Conservation (phyloP, 2,113 vertebrate genomes). For the Polypterus bichir region DNA sequence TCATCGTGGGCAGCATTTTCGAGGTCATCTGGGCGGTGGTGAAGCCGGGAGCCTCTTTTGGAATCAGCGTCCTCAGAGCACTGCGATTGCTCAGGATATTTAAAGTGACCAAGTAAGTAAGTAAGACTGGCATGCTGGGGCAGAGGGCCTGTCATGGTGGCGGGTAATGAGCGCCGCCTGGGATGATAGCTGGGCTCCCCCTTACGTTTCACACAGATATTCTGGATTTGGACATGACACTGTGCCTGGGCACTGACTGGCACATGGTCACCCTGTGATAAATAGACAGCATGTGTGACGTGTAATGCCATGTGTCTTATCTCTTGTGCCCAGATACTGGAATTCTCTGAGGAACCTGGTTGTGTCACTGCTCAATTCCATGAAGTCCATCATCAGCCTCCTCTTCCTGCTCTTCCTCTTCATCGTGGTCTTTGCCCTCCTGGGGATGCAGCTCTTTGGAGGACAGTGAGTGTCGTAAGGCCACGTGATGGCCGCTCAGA, state of each 20-base stretch:
- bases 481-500: too few relatives aligned
- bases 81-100: constrained; percentile 84
- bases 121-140: neutral
- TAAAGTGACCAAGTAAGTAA: constrained; percentile 89
- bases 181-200: too few relatives aligned
- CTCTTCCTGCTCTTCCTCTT: constrained; percentile 93
- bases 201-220: too few relatives aligned
- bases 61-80: constrained; percentile 83
- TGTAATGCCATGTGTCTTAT: neutral
- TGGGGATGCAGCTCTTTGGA: constrained; percentile 96
- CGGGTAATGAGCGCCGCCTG: neutral
- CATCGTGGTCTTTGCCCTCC: constrained; percentile 88
- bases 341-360: constrained; percentile 88
- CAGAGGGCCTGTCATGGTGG: neutral
- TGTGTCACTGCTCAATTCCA: constrained; percentile 88
- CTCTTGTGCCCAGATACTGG: constrained; percentile 65
- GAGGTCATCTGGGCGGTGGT: constrained; percentile 91
- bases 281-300: too few relatives aligned
- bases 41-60: constrained; percentile 85
- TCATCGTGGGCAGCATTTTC: constrained; percentile 91
- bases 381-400: constrained; percentile 95
- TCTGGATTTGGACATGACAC: too few relatives aligned
- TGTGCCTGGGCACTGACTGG: too few relatives aligned
- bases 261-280: too few relatives aligned
- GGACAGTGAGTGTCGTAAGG: constrained; percentile 69